Conservation (phyloP, 2,888 invertebrate genomes). For the Eupithecia vulgata region DNA sequence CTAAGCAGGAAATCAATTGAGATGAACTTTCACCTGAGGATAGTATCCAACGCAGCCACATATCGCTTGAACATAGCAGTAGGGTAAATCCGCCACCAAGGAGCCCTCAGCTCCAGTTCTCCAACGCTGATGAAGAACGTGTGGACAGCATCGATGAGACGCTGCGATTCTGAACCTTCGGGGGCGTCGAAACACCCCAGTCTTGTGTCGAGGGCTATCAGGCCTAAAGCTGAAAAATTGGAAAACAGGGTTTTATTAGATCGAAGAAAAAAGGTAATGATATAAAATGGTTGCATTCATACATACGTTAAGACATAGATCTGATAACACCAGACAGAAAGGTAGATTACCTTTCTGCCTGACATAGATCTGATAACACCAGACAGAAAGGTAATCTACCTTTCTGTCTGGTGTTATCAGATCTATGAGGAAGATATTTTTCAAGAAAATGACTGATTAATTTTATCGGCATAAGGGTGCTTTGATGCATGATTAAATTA, state of each 20-base stretch:
- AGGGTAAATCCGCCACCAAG: conserved; percentile 87
- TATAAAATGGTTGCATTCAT: no score
- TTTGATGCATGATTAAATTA: background rate
- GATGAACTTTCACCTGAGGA: conserved; percentile 82
- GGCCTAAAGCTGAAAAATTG: conserved; percentile 83
- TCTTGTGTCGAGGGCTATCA: conserved; percentile 86
- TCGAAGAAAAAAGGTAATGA: background rate
- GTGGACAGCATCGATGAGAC: conserved; percentile 86
- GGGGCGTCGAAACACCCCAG: conserved; percentile 85
- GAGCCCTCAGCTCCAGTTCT: conserved; percentile 85
- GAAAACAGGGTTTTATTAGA: background rate
- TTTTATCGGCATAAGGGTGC: background rate
- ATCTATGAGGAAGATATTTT: no score
- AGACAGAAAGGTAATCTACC: no score
- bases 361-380: no score
- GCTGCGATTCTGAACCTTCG: conserved; percentile 84
- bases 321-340: no score
- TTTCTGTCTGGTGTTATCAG: no score
- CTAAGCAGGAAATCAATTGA: no score
- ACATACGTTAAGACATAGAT: no score
- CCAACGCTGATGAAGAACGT: conserved; percentile 87
- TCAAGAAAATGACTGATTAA: no score
- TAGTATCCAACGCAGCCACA: conserved; percentile 87
- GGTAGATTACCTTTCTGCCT: no score
- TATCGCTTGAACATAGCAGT: conserved; percentile 86